Percentiles rank a stretch among this genome's conserved stretches.
Conservation (phyloP, 2,888 invertebrate species). For the Eubasilissa splendida region DNA sequence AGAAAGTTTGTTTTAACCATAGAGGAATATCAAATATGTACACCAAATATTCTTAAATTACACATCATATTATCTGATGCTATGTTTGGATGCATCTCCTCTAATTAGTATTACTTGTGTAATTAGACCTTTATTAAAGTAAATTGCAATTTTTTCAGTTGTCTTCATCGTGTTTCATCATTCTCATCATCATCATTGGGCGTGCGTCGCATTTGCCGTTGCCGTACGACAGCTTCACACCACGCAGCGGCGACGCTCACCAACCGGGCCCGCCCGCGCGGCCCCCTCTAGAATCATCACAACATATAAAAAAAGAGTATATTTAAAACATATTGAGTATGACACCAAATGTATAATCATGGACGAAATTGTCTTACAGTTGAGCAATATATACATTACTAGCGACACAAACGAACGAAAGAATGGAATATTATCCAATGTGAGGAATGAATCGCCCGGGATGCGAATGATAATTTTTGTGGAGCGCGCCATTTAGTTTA, state of each 20-base stretch:
- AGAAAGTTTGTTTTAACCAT: too few species aligned
- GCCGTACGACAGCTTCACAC: neutral
- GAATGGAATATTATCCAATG: neutral
- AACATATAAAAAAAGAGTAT: constrained; percentile 19
- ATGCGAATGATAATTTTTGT: too few species aligned
- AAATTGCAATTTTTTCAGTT: constrained; percentile 30
- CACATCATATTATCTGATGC: too few species aligned
- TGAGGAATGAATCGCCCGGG: neutral
- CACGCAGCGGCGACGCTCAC: neutral
- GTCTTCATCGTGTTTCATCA: constrained; percentile 41
- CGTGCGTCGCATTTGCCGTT: constrained; percentile 6
- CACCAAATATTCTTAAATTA: too few species aligned
- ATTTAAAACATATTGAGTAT: constrained; percentile 37
- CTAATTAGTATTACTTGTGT: too few species aligned
- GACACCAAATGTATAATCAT: constrained; percentile 50
- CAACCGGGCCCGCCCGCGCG: constrained; percentile 4
- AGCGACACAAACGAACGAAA: constrained; percentile 1
- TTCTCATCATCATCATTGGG: constrained; percentile 20
- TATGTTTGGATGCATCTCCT: too few species aligned
- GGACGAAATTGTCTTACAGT: constrained; percentile 38
- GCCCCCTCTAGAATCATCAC: constrained; percentile 15
- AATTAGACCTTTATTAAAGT: neutral
- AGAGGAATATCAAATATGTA: too few species aligned
- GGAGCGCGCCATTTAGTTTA: constrained; percentile 19
- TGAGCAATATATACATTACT: constrained; percentile 45